These are phyloP conservation scores for Stenodera caucasica DNA, from an alignment of 2,888 invertebrate genomes.

Conservation along the genomic window DNA sequence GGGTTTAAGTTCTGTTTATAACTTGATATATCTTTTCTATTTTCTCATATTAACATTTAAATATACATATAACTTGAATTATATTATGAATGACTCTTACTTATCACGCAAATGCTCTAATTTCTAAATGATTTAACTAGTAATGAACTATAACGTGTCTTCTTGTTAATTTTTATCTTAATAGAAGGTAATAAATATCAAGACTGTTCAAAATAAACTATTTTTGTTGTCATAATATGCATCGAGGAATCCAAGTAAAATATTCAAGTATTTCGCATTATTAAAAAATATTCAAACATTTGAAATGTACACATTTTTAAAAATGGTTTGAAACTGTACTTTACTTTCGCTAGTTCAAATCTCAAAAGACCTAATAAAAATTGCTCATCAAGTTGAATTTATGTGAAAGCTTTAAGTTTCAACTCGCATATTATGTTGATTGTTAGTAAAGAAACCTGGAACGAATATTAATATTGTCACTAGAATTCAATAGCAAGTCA, in stretches of 20 bases:
- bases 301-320: constrained; percentile 13
- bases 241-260: too few species aligned
- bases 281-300: too few species aligned
- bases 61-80: too few species aligned
- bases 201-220: constrained; percentile 24
- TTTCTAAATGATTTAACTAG: constrained; percentile 16
- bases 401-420: constrained; percentile 27
- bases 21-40: too few species aligned
- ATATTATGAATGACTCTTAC: too few species aligned
- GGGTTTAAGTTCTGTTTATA: background rate
- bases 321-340: constrained; percentile 7
- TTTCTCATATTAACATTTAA: too few species aligned
- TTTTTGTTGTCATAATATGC: too few species aligned
- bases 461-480: constrained; percentile 24
- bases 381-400: constrained; percentile 28
- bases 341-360: constrained; percentile 20
- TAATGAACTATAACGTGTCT: too few species aligned
- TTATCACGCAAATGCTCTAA: constrained; percentile 1
- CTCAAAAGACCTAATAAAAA: constrained; percentile 24
- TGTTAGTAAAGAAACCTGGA: constrained; percentile 21
- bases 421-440: constrained; percentile 25
- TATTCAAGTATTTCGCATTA: too few species aligned
- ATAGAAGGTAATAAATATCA: constrained; percentile 19
- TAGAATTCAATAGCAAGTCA: constrained; percentile 10
- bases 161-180: constrained; percentile 23